Evolutionary conservation across 2,888 invertebrate genomes (phyloP).

Genomic region (Agonopterix subpropinquella): DNA sequence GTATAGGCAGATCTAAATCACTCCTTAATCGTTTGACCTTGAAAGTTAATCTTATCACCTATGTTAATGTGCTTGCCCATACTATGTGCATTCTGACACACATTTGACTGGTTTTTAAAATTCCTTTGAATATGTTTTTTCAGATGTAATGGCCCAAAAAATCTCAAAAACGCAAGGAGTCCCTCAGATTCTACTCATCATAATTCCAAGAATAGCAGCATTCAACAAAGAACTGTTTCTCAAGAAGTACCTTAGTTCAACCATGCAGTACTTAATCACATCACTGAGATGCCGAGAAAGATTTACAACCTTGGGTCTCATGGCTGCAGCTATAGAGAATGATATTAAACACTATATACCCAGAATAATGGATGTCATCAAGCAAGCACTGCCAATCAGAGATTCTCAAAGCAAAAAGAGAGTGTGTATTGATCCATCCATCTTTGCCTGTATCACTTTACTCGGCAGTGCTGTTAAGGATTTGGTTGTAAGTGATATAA

Average conservation of each 20-base stretch:
- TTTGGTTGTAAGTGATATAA: conserved; percentile 84
- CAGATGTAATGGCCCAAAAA: conserved; percentile 87
- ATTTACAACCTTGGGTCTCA: conserved; percentile 92
- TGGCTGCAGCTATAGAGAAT: conserved; percentile 91
- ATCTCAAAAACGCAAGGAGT: conserved; percentile 85
- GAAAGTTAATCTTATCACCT: no score
- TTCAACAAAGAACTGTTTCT: conserved; percentile 90
- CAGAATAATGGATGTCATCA: conserved; percentile 90
- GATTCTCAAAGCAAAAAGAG: conserved; percentile 87
- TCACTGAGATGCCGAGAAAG: conserved; percentile 88
- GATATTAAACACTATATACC: conserved; percentile 88
- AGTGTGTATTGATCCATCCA: conserved; percentile 86
- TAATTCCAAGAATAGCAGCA: conserved; percentile 95
- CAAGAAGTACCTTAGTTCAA: conserved; percentile 81
- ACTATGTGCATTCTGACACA: no score
- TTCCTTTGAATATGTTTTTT: conserved; percentile 22
- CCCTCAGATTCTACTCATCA: conserved; percentile 89
- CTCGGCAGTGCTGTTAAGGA: conserved; percentile 91
- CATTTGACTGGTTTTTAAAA: neutral
- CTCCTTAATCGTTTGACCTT: no score
- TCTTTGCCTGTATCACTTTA: conserved; percentile 95
- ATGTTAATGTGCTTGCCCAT: no score
- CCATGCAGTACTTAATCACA: conserved; percentile 85
- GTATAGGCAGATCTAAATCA: no score
- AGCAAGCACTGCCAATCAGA: conserved; percentile 83